phyloP scores from a whole-genome alignment of 2,888 invertebrate genomes.

The Perdita meconis region DNA sequence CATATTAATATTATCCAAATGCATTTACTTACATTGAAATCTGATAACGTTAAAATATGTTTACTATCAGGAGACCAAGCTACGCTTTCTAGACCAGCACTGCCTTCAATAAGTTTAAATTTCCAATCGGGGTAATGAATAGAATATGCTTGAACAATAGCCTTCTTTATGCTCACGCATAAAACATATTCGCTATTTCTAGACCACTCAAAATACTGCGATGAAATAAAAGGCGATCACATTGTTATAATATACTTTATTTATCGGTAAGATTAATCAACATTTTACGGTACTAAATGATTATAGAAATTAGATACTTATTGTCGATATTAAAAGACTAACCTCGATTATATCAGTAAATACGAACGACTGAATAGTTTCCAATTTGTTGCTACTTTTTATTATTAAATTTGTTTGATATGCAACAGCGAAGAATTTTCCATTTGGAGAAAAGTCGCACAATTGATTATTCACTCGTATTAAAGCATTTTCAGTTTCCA shows the following conservation, averaged over 20 bases:
- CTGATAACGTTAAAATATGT: constrained; percentile 85
- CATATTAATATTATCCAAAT: not conserved
- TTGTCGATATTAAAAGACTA: constrained; percentile 57
- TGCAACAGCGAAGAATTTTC: constrained; percentile 75
- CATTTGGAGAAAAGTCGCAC: constrained; percentile 76
- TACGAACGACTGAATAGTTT: constrained; percentile 70
- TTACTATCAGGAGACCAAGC: constrained; percentile 85
- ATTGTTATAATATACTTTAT: constrained; percentile 19
- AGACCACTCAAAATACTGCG: constrained; percentile 82
- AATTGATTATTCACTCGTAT: constrained; percentile 67
- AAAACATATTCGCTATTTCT: constrained; percentile 80
- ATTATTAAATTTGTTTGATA: constrained; percentile 76
- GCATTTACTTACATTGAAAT: constrained; percentile 83
- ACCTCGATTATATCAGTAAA: constrained; percentile 81
- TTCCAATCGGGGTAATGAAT: constrained; percentile 85
- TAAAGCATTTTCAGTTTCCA: constrained; percentile 35
- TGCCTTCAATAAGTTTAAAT: constrained; percentile 86
- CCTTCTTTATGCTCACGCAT: constrained; percentile 78
- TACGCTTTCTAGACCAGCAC: constrained; percentile 84
- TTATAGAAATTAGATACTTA: not conserved
- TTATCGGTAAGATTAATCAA: not conserved
- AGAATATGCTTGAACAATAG: constrained; percentile 84
- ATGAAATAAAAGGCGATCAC: constrained; percentile 24
- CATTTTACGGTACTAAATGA: constrained; percentile 5
- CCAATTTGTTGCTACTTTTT: constrained; percentile 69